Percentiles rank a stretch among this genome's conserved stretches.
Evolutionary conservation across 2,113 vertebrate species (phyloP).

Genomic region (Rhinolophus ferrumequinum): DNA sequence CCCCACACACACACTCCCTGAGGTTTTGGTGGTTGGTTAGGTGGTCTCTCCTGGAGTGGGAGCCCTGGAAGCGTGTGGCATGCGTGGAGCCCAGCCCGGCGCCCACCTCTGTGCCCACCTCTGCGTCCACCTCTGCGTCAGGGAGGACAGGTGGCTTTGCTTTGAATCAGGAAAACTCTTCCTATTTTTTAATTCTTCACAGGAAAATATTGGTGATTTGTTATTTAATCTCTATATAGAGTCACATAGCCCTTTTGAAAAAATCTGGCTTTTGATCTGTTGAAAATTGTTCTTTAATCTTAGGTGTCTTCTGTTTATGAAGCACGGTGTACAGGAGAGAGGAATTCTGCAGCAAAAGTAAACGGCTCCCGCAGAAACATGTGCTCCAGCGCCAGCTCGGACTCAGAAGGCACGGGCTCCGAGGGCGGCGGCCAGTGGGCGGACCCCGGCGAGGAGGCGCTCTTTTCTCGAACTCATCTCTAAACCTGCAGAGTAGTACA

Average conservation of each 20-base stretch:
- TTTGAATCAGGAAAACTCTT: background rate
- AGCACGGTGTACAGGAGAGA: constrained; percentile 88
- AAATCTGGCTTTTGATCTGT: constrained; percentile 42
- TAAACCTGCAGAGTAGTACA: constrained; percentile 85
- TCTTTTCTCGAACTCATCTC: constrained; percentile 89
- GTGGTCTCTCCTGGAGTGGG: no score
- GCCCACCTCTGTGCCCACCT: background rate
- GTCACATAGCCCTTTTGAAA: background rate
- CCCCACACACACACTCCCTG: no score
- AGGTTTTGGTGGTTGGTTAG: background rate
- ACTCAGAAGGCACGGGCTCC: constrained; percentile 88
- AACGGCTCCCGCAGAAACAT: constrained; percentile 85
- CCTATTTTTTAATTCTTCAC: background rate
- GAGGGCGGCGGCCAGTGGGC: constrained; percentile 88
- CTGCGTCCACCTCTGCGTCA: no score
- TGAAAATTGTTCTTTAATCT: constrained; percentile 81
- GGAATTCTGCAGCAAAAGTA: constrained; percentile 83
- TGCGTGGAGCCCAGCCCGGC: fast-evolving
- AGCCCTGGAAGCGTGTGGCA: fast-evolving
- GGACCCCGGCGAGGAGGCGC: constrained; percentile 86
- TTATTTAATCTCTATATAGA: background rate
- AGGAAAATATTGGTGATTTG: background rate
- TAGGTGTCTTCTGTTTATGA: constrained; percentile 97
- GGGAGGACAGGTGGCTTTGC: background rate
- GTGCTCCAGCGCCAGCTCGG: constrained; percentile 89